Base-by-base conservation (phyloP, 2,113 vertebrate species). In the Synchiropus splendidus region DNA sequence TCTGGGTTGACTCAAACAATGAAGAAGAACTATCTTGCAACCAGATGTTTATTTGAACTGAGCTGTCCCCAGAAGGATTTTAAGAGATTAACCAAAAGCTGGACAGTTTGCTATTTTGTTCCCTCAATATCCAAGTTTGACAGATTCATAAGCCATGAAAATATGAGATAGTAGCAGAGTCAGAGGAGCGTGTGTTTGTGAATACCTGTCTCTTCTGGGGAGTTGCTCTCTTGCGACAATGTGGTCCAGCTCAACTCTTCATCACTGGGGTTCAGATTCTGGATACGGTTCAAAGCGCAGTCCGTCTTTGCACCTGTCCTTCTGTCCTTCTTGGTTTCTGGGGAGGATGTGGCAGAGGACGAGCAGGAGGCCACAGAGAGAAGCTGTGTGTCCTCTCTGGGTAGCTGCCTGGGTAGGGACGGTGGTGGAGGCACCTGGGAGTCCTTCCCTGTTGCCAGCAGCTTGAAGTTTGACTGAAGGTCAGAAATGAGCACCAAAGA, bases 221-320 rank as follows among this genome's bases (percentile, higher is more conserved):
- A 92, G 72, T 88, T 88, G 0, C 94, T 98, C 73, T 95, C 95
- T 52, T 98, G 92, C 35, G 95, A 98, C 73, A 98, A 62, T 0
- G 94, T 96, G 2, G 95, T 97, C 95, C 95, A 98, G 74, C 94
- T 98, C 44, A 93, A 87, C 67, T 98, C 95, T 68, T 98, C 95
- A 2, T 98, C 95, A 0, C 95, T 98, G 0, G 90, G 91, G 2
- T 89, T 93, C 67, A 97, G 74, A 77, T 92, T 97, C 77, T 97
- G 94, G 79, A 98, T 98, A 46, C 94, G 88, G 45, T 94, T 93
- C 27, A 98, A 84, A 0, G 92, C 93, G 2, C 92, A 94, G 48
- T 96, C 93, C 1, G 94, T 95, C 77, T 96, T 97, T 35, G 92
- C 92, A 0, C 93, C 95, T 0, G 92, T 92, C 80, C 91, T 87